Evolutionary conservation across 2,888 invertebrate species (phyloP), one percentile per base, ranked within the genome.

Genomic region (Trichopoda pennipes): DNA sequence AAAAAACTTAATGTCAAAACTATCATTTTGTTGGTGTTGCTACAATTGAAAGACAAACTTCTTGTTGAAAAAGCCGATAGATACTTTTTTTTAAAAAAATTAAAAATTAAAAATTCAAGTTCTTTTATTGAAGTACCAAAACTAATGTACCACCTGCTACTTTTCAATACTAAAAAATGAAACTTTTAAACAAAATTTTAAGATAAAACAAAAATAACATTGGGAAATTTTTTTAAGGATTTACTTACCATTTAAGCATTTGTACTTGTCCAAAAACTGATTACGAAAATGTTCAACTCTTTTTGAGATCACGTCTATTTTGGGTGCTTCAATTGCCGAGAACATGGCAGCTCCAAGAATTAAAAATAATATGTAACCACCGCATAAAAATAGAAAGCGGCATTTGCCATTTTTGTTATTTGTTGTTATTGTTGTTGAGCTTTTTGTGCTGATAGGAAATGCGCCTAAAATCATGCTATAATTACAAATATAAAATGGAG

Each of bases 261-360:
- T 91, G 88, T 95, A 93, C 14, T 93, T 91, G 55, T 91, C 88
- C 23, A 95, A 91, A 91, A 96, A 96, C 69, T 92, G 90, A 42
- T 90, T 88, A 87, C 95, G 93, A 80, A 93, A 89, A 44, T 91
- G 89, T 69, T 92, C 91, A 55, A 96, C 90, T 56, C 92, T 92
- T 64, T 92, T 91, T 44, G 93, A 93, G 74, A 93, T 92, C 66
- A 92, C 91, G 53, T 92, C 91, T 89, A 96, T 95, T 85, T 93
- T 91, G 0, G 96, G 96, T 7, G 94, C 93, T 90, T 96, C 96
- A 84, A 96, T 94, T n/a, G 94, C 93, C 76, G 95, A 94, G 90
- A 96, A 96, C 80, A 96, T 93, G 19, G 94, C 92, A 0, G 96
- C 96, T 19, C 96, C 97, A 89, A 95, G 90, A 44, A 94, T 91